Conservation (phyloP, 2,113 vertebrate species). For the Leptosomus discolor region DNA sequence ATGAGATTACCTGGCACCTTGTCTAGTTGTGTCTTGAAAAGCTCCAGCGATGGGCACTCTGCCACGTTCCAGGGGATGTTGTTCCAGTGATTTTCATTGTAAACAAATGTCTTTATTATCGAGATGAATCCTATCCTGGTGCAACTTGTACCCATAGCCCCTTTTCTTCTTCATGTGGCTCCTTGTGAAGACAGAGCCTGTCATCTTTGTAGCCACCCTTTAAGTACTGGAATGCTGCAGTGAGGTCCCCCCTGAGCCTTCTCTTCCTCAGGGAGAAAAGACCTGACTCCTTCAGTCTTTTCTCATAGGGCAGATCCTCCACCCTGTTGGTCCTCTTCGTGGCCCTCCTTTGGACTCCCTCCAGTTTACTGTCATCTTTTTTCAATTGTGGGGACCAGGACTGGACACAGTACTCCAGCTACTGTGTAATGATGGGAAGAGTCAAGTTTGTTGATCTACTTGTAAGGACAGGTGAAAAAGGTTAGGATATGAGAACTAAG, state of each 20-base stretch:
- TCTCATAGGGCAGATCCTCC: neutral
- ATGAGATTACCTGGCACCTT: neutral
- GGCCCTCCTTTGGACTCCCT: neutral
- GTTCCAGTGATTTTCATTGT: neutral
- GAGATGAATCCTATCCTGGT: neutral
- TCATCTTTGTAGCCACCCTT: neutral
- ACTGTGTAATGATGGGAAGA: neutral
- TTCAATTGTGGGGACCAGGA: neutral
- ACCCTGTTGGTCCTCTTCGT: neutral
- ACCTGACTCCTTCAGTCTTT: neutral
- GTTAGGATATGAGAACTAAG: neutral
- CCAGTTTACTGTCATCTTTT: fast-evolving
- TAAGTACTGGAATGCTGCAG: neutral
- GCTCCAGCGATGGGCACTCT: neutral
- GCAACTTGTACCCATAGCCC: neutral
- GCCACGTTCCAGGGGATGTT: neutral
- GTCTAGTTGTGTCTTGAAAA: neutral
- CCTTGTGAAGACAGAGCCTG: neutral
- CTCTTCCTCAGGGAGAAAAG: neutral
- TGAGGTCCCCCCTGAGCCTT: neutral
- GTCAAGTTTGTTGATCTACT: neutral
- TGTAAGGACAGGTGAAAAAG: neutral
- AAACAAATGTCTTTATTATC: neutral
- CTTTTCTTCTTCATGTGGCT: neutral
- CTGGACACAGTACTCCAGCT: neutral